These are phyloP conservation scores for Steatornis caripensis DNA, from an alignment of 2,113 vertebrate genomes.

Conservation along the genomic window DNA sequence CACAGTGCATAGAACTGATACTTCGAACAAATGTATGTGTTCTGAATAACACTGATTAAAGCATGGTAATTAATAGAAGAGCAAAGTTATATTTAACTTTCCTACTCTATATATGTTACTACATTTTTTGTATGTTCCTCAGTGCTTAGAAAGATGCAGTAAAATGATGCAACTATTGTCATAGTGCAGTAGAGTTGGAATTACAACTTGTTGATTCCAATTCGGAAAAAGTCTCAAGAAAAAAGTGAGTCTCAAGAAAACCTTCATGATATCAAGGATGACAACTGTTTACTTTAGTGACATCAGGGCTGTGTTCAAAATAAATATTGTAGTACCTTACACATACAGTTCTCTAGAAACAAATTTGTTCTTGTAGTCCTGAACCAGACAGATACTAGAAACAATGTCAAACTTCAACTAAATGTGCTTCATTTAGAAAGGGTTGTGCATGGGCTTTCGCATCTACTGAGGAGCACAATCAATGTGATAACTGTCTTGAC, in stretches of 20 bases:
- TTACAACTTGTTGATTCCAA: background rate
- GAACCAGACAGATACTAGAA: background rate
- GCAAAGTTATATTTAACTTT: background rate
- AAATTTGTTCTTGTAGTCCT: background rate
- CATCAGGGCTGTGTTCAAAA: background rate
- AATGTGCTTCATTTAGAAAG: background rate
- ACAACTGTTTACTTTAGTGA: background rate
- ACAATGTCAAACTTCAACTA: background rate
- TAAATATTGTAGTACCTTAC: background rate
- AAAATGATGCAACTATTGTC: background rate
- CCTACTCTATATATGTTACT: background rate
- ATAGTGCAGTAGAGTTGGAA: background rate
- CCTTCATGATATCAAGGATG: background rate
- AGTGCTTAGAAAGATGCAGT: background rate
- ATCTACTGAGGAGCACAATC: background rate
- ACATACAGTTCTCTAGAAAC: background rate
- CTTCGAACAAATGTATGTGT: background rate
- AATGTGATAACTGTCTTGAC: background rate
- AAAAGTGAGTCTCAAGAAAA: background rate
- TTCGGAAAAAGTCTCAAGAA: background rate
- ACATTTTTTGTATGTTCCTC: background rate
- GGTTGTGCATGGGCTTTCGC: background rate
- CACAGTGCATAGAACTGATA: background rate
- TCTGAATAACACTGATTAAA: background rate
- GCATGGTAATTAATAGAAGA: background rate